phyloP scores from a whole-genome alignment of 2,113 vertebrate species.

The Phycodurus eques region DNA sequence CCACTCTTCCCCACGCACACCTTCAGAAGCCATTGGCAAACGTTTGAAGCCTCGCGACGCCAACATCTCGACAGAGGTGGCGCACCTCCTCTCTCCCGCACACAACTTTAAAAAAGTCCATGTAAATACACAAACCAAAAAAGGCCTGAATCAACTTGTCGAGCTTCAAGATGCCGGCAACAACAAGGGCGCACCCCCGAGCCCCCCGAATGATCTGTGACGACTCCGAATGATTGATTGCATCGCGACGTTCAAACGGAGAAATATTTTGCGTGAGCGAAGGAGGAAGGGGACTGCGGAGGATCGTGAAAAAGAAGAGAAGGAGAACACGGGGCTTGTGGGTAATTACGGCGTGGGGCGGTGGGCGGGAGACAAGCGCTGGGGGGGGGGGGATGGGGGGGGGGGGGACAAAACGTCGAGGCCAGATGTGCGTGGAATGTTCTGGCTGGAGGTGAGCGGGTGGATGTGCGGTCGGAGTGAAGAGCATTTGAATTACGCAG shows the following conservation, averaged over 20 bases:
- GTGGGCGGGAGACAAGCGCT: slow-evolving; percentile 41
- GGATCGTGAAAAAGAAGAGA: slow-evolving; percentile 72
- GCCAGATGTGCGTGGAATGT: slow-evolving; percentile 81
- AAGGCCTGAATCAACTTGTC: neutral
- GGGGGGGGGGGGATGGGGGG: slow-evolving; percentile 54
- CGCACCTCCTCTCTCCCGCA: no score
- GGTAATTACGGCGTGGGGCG: slow-evolving; percentile 69
- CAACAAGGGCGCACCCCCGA: neutral
- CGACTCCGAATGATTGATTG: slow-evolving; percentile 29
- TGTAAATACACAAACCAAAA: neutral
- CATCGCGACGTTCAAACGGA: slow-evolving; percentile 30
- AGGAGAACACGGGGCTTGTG: slow-evolving; percentile 71
- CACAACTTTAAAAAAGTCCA: neutral
- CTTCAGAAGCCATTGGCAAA: no score
- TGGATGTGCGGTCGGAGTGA: slow-evolving; percentile 33
- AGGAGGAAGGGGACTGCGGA: slow-evolving; percentile 40
- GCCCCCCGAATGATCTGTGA: neutral
- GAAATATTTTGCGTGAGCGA: slow-evolving; percentile 56
- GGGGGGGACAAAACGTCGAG: slow-evolving; percentile 59
- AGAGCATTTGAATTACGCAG: slow-evolving; percentile 62
- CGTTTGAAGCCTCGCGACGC: no score
- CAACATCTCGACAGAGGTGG: no score
- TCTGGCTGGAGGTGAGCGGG: slow-evolving; percentile 62
- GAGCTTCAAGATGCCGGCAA: no score
- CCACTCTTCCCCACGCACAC: no score